phyloP scores from a whole-genome alignment of 2,113 vertebrate genomes.

The Microtus pennsylvanicus region DNA sequence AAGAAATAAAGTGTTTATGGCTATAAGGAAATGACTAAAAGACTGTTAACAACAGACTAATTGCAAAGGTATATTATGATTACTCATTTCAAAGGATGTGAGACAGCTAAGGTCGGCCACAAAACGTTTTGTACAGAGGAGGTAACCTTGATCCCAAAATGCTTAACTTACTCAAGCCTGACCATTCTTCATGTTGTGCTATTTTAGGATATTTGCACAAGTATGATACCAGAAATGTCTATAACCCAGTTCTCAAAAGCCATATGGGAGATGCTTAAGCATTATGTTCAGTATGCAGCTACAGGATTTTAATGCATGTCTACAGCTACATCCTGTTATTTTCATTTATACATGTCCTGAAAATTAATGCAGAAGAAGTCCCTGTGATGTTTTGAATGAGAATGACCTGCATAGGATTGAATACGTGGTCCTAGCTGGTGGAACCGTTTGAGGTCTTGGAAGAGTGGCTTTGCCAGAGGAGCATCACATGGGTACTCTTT shows the following conservation, averaged over 20 bases:
- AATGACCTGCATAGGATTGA: not conserved
- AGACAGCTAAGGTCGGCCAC: not conserved
- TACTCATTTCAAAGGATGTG: conserved; percentile 28
- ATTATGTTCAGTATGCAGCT: not conserved
- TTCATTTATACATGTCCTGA: not conserved
- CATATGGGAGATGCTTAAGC: not conserved
- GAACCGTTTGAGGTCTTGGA: not conserved
- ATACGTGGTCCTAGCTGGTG: not conserved
- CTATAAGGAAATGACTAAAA: conserved; percentile 63
- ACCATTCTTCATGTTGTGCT: not conserved
- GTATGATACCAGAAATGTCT: not conserved
- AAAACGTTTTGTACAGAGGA: not conserved
- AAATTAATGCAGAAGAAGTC: not conserved
- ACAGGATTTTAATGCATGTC: not conserved
- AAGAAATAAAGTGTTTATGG: conserved; percentile 60
- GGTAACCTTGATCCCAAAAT: not conserved
- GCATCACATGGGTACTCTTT: not conserved
- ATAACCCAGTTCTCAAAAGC: not conserved
- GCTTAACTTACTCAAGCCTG: not conserved
- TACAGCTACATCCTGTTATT: not conserved
- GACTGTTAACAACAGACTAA: conserved; percentile 29
- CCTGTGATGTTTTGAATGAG: not conserved
- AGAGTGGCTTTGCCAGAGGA: not conserved
- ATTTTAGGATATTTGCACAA: not conserved
- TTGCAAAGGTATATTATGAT: conserved; percentile 41